Evolutionary conservation across 2,113 vertebrate genomes (phyloP), one percentile per base, ranked within the genome.

Genomic region (Aspidoscelis tigris): DNA sequence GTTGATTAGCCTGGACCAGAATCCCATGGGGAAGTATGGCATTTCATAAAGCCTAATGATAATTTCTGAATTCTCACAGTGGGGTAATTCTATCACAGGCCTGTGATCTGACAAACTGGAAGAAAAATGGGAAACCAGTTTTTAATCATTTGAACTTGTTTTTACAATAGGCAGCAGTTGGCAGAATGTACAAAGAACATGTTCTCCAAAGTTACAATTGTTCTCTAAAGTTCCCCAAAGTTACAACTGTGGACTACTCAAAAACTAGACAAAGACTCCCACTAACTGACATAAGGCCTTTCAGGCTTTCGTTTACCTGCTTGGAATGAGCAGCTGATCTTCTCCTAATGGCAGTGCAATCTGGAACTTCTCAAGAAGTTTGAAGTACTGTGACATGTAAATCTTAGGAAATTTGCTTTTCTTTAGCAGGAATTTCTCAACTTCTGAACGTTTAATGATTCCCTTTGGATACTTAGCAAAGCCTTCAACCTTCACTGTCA

Each of bases 11-110:
- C 98, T 96, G 20, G 98, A 97, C 98, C 98, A 99, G 94, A 96
- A 99, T 82, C 98, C 98, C 98, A 99, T 97, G 41, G 99, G 99
- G 92, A 99, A 99, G 90, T 99, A 99, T 0, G 99, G 98, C 98
- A 99, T 98, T 94, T 99, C 98, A 77, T 99, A 99, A 0, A 98
- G 95, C 65, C 99, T 96, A 84, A 99, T 91, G 14, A 98, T 98
- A 64, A 99, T 94, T 94, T 99, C 98, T 0, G 98, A 99, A 93
- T 98, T 98, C 96, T 99, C 98, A 94, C 97, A 97, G 91, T 99
- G 98, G 2, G 98, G 98, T 76, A 99, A 96, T 71, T 99, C 98
- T 82, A 99, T 97, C 50, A 97, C 97, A 8, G 98, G 98, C 68
- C 96, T 96, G 85, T 98, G 95, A 91, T 98, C 96, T 77, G 97